A percentile compares a stretch with the other conserved stretches of the same genome.
phyloP scores from a whole-genome alignment of 1,140 invertebrate species.

The Charaxes varanes region DNA sequence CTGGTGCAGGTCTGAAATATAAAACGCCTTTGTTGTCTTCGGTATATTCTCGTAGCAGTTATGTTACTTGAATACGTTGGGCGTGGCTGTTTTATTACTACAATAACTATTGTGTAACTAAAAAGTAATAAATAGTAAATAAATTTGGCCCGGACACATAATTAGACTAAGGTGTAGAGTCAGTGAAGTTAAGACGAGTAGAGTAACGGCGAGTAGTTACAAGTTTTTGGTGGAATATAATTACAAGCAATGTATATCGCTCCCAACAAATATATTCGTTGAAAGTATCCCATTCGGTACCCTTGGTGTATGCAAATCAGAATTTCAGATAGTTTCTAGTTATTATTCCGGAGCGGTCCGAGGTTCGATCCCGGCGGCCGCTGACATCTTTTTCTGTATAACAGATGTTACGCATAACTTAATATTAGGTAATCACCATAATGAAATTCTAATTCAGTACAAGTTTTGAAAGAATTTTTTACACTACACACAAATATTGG shows the following conservation, averaged over 20 bases:
- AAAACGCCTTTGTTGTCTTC: no score
- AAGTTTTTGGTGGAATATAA: no score
- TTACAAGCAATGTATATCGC: slow-evolving; percentile 4
- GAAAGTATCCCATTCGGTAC: not conserved
- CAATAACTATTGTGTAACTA: no score
- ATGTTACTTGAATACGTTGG: no score
- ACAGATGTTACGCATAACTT: slow-evolving; percentile 18
- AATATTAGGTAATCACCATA: slow-evolving; percentile 8
- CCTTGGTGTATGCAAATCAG: slow-evolving; percentile 8
- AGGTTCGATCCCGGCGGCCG: slow-evolving; percentile 7
- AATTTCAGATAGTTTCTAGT: slow-evolving; percentile 18
- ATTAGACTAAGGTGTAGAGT: no score
- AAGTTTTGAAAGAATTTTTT: slow-evolving; percentile 7
- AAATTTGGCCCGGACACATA: no score
- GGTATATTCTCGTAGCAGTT: no score
- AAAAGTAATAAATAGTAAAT: no score
- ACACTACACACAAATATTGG: no score
- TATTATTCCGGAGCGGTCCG: slow-evolving; percentile 13
- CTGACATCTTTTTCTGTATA: slow-evolving; percentile 14
- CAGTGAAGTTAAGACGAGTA: no score
- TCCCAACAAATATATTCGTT: not conserved
- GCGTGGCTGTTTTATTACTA: no score
- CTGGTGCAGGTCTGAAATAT: not conserved
- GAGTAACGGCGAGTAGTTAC: no score
- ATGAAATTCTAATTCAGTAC: slow-evolving; percentile 1